Percentiles rank a stretch among this genome's conserved stretches.
Conservation (phyloP, 2,888 invertebrate genomes). For the Seira sanloemensis region DNA sequence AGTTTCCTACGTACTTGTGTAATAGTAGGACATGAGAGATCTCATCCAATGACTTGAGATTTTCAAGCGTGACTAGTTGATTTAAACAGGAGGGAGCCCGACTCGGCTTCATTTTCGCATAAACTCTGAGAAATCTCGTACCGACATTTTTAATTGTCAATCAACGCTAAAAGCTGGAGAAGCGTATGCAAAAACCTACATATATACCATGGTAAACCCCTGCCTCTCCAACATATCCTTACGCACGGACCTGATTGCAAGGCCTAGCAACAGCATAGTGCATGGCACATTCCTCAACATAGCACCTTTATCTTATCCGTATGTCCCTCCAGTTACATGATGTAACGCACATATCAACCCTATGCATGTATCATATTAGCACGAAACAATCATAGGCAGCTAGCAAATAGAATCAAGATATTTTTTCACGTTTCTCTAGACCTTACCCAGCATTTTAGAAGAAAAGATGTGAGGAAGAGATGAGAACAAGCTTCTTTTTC, state of each 20-base stretch:
- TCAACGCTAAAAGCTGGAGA: neutral
- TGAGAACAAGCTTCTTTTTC: conserved; percentile 8
- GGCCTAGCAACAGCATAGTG: neutral
- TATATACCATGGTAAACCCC: no score
- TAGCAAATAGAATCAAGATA: neutral
- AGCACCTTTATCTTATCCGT: neutral
- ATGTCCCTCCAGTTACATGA: neutral
- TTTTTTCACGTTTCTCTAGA: neutral
- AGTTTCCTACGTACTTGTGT: no score
- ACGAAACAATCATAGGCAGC: neutral
- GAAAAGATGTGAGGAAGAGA: conserved; percentile 16
- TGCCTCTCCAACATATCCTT: no score
- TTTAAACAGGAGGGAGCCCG: conserved; percentile 14
- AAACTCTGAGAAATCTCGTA: neutral
- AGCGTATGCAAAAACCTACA: neutral
- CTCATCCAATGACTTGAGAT: conserved; percentile 29
- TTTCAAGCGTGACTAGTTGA: conserved; percentile 50
- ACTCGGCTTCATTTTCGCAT: neutral
- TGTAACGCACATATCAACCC: neutral
- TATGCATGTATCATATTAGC: neutral
- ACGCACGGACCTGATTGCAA: no score
- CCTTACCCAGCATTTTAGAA: neutral
- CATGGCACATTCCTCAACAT: neutral
- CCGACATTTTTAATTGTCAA: neutral
- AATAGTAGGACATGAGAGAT: no score